A percentile compares a stretch with the other conserved stretches of the same genome.
These are phyloP conservation scores for Acomys russatus DNA, from an alignment of 2,797 vertebrate genomes.

Conservation along the genomic window DNA sequence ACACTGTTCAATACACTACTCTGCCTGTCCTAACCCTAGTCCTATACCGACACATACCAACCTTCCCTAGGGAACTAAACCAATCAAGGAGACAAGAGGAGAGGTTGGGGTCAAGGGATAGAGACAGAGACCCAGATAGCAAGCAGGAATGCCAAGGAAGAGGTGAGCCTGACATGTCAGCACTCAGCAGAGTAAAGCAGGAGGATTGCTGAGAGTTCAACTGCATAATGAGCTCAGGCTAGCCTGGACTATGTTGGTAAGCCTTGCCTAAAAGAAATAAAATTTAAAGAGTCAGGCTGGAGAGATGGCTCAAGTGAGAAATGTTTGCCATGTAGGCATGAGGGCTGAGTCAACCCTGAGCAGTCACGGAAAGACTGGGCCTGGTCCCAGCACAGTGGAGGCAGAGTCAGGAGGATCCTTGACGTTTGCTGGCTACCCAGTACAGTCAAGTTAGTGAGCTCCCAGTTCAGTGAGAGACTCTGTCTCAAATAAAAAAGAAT, in stretches of 20 bases:
- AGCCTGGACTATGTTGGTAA: not conserved
- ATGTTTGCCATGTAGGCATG: not conserved
- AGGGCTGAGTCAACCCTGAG: not conserved
- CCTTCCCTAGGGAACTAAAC: slow-evolving; percentile 24
- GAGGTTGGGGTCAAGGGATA: not conserved
- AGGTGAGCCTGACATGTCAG: not conserved
- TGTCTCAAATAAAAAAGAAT: too few relatives aligned
- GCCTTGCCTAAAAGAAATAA: not conserved
- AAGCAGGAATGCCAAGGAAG: not conserved
- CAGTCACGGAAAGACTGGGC: not conserved
- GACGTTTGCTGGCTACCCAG: too few relatives aligned
- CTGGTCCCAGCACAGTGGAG: too few relatives aligned
- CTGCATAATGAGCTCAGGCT: not conserved
- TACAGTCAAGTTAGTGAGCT: too few relatives aligned
- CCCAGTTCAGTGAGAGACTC: too few relatives aligned
- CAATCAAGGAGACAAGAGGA: not conserved
- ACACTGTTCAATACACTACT: not conserved
- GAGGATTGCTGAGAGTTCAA: not conserved
- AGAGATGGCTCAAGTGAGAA: not conserved
- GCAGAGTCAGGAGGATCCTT: too few relatives aligned
- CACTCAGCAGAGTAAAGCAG: not conserved
- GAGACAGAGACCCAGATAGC: not conserved
- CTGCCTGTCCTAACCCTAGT: not conserved
- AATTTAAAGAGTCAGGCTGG: too few relatives aligned
- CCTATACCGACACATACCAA: not conserved